Conservation (phyloP, 2,797 vertebrate species). For the Rhinoraja longicauda region DNA sequence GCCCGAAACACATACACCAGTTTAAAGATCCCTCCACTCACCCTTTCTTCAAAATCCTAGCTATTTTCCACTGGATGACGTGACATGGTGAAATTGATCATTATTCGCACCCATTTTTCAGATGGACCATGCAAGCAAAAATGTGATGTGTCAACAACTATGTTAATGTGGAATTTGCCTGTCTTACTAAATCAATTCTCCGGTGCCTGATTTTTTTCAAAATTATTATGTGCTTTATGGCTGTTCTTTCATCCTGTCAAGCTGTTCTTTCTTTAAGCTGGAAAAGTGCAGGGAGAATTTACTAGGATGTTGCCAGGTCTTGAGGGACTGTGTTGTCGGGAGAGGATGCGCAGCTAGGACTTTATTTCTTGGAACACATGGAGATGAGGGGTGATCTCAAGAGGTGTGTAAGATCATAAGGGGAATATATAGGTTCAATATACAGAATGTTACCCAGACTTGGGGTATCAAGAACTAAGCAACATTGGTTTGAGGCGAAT, state of each 20-base stretch:
- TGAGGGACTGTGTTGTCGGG: too few species aligned
- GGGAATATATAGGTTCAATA: too few species aligned
- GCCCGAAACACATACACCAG: neutral
- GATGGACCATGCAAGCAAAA: neutral
- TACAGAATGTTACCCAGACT: too few species aligned
- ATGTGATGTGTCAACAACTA: neutral
- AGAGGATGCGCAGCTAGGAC: too few species aligned
- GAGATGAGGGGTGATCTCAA: too few species aligned
- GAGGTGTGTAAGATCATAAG: too few species aligned
- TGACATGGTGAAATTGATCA: neutral
- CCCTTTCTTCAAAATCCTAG: neutral
- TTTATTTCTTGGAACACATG: too few species aligned
- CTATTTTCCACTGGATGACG: neutral
- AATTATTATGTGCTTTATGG: neutral
- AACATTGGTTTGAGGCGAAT: too few species aligned
- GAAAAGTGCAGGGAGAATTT: too few species aligned
- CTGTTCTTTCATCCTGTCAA: too few species aligned
- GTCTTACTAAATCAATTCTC: neutral
- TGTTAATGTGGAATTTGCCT: neutral
- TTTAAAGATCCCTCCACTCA: neutral
- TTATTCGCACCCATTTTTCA: neutral
- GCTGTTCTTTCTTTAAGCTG: neutral
- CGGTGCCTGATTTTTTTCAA: neutral
- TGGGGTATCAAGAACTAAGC: too few species aligned
- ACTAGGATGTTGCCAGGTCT: too few species aligned